Evolutionary conservation across 2,797 vertebrate species (phyloP).

Genomic region (Mus minutoides): DNA sequence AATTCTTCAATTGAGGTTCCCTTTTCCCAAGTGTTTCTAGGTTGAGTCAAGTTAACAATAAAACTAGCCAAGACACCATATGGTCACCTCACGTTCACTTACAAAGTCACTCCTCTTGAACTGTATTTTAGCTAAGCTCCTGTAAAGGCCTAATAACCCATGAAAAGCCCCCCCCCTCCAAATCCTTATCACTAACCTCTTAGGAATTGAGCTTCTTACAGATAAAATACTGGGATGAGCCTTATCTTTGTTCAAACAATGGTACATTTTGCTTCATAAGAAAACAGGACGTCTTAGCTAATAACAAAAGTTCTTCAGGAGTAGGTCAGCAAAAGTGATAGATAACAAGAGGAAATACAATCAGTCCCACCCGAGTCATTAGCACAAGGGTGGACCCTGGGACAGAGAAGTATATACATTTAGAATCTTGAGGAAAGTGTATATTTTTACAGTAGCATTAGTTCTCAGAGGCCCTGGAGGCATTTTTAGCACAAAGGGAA

Average conservation of each 20-base stretch:
- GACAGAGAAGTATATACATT: not conserved
- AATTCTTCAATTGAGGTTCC: not conserved
- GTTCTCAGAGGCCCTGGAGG: not conserved
- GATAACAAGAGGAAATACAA: not conserved
- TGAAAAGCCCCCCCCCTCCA: not conserved
- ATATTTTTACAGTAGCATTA: not conserved
- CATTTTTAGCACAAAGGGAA: conserved; percentile 19
- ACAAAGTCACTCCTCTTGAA: not conserved
- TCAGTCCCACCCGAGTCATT: not conserved
- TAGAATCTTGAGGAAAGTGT: not conserved
- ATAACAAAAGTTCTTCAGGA: conserved; percentile 36
- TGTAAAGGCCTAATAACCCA: not conserved
- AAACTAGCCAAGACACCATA: not conserved
- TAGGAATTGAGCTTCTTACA: not conserved
- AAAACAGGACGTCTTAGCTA: conserved; percentile 32
- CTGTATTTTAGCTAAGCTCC: not conserved
- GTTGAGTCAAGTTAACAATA: not conserved
- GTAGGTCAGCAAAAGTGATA: not conserved
- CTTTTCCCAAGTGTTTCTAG: not conserved
- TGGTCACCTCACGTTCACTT: conserved; percentile 10
- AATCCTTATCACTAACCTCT: conserved; percentile 4
- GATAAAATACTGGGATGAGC: conserved; percentile 1
- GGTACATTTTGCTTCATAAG: not conserved
- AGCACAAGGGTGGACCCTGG: not conserved
- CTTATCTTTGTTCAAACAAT: conserved; percentile 12